Evolutionary conservation across 2,888 invertebrate genomes (phyloP).

Genomic region (Axea sp.): DNA sequence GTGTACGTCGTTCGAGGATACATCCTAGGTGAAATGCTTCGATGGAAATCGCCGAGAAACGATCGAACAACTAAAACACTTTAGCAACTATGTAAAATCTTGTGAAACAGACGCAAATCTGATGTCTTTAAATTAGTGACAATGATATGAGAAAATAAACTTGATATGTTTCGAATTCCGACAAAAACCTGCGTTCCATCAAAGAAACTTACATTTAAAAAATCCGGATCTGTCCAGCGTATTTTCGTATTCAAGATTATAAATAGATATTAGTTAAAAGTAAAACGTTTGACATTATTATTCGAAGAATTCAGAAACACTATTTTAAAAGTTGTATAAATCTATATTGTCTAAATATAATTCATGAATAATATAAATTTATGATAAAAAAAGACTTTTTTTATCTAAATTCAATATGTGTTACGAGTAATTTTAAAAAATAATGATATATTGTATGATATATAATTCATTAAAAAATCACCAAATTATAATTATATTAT

Average conservation of each 20-base stretch:
- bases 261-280: conserved; percentile 10
- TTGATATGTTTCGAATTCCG: not conserved
- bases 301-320: conserved; percentile 14
- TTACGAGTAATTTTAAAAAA: too few relatives aligned
- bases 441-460: too few relatives aligned
- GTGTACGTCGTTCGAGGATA: conserved; percentile 41
- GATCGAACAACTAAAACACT: conserved; percentile 55
- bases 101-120: conserved; percentile 27
- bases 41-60: conserved; percentile 46
- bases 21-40: conserved; percentile 42
- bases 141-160: not conserved
- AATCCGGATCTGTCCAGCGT: not conserved
- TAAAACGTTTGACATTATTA: conserved; percentile 14
- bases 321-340: conserved; percentile 15
- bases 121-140: conserved; percentile 27
- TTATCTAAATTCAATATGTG: too few relatives aligned
- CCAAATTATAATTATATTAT: too few relatives aligned
- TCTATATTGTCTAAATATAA: not conserved
- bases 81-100: conserved; percentile 43
- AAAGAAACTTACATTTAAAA: not conserved
- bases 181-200: conserved; percentile 1
- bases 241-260: not conserved
- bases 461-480: too few relatives aligned
- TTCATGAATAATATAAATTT: too few relatives aligned
- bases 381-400: too few relatives aligned